Conservation (phyloP, 2,113 vertebrate species). For the Romanogobio albipinnatus region DNA sequence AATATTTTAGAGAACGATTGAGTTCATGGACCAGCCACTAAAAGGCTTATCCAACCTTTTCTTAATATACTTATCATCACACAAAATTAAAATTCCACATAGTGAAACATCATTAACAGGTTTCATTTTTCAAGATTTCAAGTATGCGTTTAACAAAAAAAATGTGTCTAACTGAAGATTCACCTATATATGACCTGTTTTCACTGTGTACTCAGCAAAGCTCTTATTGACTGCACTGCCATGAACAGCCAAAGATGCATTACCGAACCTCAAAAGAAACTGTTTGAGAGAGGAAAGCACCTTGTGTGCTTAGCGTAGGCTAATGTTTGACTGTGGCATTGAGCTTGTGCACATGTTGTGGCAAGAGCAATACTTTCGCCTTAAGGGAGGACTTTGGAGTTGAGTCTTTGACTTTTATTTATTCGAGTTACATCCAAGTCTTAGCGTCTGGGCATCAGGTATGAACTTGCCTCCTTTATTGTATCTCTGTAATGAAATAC, state of each 20-base stretch:
- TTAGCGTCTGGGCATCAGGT: conserved; percentile 65
- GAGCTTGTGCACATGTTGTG: conserved; percentile 57
- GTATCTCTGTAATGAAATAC: conserved; percentile 64
- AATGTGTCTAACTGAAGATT: background rate
- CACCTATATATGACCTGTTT: background rate
- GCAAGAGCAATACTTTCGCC: conserved; percentile 52
- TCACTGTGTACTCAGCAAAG: conserved; percentile 29
- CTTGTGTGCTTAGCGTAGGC: conserved; percentile 46
- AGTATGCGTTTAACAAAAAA: background rate
- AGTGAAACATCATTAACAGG: background rate
- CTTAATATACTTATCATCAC: background rate
- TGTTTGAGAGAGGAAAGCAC: conserved; percentile 16
- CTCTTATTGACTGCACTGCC: conserved; percentile 4
- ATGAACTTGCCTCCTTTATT: conserved; percentile 61
- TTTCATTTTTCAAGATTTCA: background rate
- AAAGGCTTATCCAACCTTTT: background rate
- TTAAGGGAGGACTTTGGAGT: conserved; percentile 51
- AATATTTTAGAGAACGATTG: background rate
- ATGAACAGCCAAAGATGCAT: conserved; percentile 33
- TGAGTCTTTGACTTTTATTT: conserved; percentile 51
- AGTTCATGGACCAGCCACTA: background rate
- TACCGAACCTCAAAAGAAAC: conserved; percentile 23
- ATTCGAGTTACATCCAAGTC: conserved; percentile 65
- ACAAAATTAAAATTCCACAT: background rate
- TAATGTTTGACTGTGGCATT: conserved; percentile 1